Evolutionary conservation across 2,797 vertebrate genomes (phyloP), one percentile per base, ranked within the genome.

Genomic region (Rhinoraja longicauda): DNA sequence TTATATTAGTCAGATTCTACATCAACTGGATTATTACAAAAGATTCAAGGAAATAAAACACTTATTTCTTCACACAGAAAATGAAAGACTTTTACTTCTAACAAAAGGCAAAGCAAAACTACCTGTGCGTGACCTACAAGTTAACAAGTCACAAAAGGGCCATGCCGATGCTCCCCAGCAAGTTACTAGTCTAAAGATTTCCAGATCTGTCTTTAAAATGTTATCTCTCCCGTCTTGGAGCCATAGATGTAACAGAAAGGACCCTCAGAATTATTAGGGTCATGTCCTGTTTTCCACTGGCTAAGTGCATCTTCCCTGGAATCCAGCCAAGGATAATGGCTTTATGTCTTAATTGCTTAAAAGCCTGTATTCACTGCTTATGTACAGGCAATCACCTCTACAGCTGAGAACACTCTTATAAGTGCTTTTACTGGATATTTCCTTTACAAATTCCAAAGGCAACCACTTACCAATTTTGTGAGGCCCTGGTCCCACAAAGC

Each of bases 281-380:
- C 59, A 62, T 1, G 36, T 36, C 84, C 29, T 36, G 17, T n/a
- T 64, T 36, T 32, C 57, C 13, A 13, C 82, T 32, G n/a, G 36
- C 29, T 21, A 21, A 88, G 62, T 88, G n/a, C 32, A 36, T 88
- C 59, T 88, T 67, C 84, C n/a, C 59, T 88, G 84, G 59, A 36
- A 19, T 5, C 29, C 15, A 64, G 84, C 84, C 29, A 88, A 17
- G 59, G 29, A 88, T 64, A 24, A 88, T 88, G 76, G 32, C 59
- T 64, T 88, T 88, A 67, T 36, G 59, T 88, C 84, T 88, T 67
- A 88, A 88, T 88, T 32, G 13, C 62, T 88, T 88, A 32, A 88
- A 88, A 67, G n/a, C 84, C 62, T 88, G 59, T 67, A 88, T 36
- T 88, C 13, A 62, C 82, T 2, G 53, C 17, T 62, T 17, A 32